Evolutionary conservation across 1,140 invertebrate genomes (phyloP).

Genomic region (Trachelipus rathkii): DNA sequence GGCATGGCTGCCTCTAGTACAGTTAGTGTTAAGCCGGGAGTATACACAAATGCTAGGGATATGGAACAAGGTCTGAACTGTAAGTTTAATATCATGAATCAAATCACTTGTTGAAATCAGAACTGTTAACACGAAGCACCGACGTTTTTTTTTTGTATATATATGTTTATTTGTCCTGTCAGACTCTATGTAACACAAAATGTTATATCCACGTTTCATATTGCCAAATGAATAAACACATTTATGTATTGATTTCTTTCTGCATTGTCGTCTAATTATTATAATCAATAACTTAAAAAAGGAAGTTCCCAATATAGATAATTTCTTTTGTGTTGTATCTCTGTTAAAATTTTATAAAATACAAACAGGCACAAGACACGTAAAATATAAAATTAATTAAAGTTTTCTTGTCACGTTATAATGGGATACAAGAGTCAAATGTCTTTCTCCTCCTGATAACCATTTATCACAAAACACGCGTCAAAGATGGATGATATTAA

Average conservation of each 20-base stretch:
- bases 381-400: too few relatives aligned
- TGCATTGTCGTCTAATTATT: background rate
- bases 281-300: background rate
- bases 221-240: background rate
- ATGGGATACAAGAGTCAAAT: background rate
- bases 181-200: background rate
- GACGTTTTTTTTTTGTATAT: too few relatives aligned
- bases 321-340: background rate
- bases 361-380: background rate
- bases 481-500: conserved; percentile 7
- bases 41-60: background rate
- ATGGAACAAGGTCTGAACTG: background rate
- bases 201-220: background rate
- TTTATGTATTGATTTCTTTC: background rate
- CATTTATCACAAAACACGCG: background rate
- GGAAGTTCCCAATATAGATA: background rate
- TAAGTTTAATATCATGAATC: background rate
- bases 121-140: background rate
- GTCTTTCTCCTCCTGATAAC: background rate
- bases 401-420: background rate
- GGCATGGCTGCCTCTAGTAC: background rate
- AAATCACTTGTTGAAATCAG: background rate
- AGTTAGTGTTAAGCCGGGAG: background rate
- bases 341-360: background rate
- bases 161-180: too few relatives aligned